A percentile compares a stretch with the other conserved stretches of the same genome.
phyloP scores from a whole-genome alignment of 2,113 vertebrate genomes.

The Oxyura jamaicensis region DNA sequence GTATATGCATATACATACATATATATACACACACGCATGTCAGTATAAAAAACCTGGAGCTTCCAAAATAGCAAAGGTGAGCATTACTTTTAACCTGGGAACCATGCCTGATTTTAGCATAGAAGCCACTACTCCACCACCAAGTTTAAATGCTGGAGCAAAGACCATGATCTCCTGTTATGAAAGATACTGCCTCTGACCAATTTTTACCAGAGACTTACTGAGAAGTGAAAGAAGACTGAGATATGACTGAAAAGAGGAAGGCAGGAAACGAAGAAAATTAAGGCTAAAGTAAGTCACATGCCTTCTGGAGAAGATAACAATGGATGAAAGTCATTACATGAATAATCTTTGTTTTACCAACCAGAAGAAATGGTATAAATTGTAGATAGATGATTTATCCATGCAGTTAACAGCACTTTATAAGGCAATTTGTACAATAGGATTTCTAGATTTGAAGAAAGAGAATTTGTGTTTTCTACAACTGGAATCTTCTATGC shows the following conservation, averaged over 20 bases:
- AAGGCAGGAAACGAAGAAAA: not conserved
- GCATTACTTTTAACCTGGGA: not conserved
- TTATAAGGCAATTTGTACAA: not conserved
- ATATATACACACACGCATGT: not conserved
- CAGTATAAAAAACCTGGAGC: constrained; percentile 43
- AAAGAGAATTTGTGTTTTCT: not conserved
- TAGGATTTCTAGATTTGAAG: not conserved
- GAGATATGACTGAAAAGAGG: not conserved
- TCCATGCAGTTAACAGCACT: not conserved
- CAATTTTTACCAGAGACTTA: not conserved
- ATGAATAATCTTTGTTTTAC: not conserved
- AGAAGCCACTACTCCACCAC: not conserved
- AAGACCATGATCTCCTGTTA: not conserved
- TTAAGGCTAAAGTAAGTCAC: not conserved
- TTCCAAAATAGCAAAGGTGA: constrained; percentile 64
- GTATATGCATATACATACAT: rapidly evolving
- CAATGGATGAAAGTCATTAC: not conserved
- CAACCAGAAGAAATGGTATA: not conserved
- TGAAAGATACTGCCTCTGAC: not conserved
- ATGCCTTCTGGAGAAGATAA: not conserved
- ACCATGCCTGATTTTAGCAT: not conserved
- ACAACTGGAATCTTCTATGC: not conserved
- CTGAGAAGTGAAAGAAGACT: not conserved
- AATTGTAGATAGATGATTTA: not conserved
- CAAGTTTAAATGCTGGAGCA: not conserved